phyloP scores from a whole-genome alignment of 2,113 vertebrate genomes.

The Rhinolophus ferrumequinum region DNA sequence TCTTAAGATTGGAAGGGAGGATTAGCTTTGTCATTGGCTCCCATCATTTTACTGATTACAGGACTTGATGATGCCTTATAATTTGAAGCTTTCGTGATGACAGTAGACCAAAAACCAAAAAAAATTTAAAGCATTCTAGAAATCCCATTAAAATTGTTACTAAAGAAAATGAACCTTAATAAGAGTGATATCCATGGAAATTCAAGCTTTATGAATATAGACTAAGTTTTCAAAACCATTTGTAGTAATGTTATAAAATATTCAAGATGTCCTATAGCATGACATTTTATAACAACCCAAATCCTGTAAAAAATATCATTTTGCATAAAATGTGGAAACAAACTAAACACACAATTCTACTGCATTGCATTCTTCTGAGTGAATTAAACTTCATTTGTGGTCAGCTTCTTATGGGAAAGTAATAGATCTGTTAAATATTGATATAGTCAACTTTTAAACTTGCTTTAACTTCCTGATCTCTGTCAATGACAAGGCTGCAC shows the following conservation, averaged over 20 bases:
- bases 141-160: constrained; percentile 13
- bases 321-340: constrained; percentile 1
- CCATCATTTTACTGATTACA: background rate
- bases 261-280: background rate
- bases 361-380: background rate
- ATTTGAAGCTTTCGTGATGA: background rate
- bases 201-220: background rate
- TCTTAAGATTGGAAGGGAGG: background rate
- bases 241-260: background rate
- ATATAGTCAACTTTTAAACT: background rate
- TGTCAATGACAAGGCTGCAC: background rate
- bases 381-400: background rate
- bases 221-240: background rate
- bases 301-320: background rate
- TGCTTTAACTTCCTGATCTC: background rate
- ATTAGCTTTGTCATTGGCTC: background rate
- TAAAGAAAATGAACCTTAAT: background rate
- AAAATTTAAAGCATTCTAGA: background rate
- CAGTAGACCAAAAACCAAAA: background rate
- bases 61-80: too few species aligned
- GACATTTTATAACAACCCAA: background rate
- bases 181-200: background rate
- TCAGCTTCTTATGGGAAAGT: background rate
- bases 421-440: background rate
- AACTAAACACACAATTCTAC: background rate